Percentiles rank a stretch among this genome's conserved stretches.
phyloP scores from a whole-genome alignment of 37 sponge, comb jelly and placozoan genomes.

The Oopsacas minuta region DNA sequence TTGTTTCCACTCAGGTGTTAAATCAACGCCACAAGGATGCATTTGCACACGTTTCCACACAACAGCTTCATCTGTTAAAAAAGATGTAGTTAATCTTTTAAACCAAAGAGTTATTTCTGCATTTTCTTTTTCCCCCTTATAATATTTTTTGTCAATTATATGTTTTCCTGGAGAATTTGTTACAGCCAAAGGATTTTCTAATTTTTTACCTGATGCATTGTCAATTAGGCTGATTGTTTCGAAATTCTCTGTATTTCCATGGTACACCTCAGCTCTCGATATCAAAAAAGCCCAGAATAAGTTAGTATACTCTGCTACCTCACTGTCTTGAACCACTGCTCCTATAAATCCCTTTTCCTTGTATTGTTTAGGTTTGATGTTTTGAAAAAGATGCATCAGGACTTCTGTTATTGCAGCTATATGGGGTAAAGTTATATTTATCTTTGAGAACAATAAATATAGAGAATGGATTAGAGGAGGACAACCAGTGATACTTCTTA shows the following conservation, averaged over 20 bases:
- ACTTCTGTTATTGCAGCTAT: neutral
- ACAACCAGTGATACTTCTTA: neutral
- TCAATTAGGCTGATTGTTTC: neutral
- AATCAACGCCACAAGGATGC: neutral
- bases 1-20: neutral
- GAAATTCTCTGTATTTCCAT: neutral
- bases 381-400: neutral
- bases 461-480: conserved; percentile 1
- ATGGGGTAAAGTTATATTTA: neutral
- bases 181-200: neutral
- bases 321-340: neutral
- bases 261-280: neutral
- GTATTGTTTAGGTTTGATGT: neutral
- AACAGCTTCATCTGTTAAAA: neutral
- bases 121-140: neutral
- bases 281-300: neutral
- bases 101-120: neutral
- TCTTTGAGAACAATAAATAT: neutral
- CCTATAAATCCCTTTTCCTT: neutral
- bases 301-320: neutral
- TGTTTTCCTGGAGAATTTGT: neutral
- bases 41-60: neutral
- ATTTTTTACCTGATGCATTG: neutral
- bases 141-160: neutral
- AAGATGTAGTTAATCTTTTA: neutral